phyloP scores from a whole-genome alignment of 2,888 invertebrate genomes.

The Drosophila pegasa region DNA sequence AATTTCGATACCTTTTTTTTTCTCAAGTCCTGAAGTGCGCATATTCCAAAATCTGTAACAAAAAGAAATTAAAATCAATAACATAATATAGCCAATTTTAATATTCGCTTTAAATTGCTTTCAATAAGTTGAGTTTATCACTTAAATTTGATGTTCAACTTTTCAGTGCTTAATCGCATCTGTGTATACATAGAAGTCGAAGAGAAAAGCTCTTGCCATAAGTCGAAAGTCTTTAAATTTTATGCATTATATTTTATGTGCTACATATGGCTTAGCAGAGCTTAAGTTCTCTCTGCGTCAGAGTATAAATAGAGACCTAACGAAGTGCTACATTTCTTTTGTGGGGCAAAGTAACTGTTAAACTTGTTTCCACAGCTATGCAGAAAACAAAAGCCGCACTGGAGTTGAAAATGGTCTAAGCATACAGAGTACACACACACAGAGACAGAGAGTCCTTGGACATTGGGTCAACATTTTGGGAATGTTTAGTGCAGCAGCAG shows the following conservation, averaged over 20 bases:
- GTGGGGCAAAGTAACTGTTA: conserved; percentile 47
- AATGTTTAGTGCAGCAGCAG: conserved; percentile 30
- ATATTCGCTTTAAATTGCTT: too few relatives aligned
- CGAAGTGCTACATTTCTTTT: conserved; percentile 48
- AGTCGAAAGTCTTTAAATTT: not conserved
- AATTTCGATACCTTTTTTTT: too few relatives aligned
- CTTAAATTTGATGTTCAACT: too few relatives aligned
- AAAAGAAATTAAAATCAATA: too few relatives aligned
- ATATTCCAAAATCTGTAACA: too few relatives aligned
- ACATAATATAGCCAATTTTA: too few relatives aligned
- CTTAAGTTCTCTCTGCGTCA: rapidly evolving
- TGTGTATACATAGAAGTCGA: too few relatives aligned
- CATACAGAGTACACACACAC: not conserved
- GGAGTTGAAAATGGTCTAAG: conserved; percentile 29
- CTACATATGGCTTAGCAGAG: not conserved
- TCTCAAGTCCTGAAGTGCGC: too few relatives aligned
- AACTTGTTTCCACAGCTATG: conserved; percentile 33
- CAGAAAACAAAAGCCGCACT: conserved; percentile 64
- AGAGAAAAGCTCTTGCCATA: not conserved
- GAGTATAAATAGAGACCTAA: conserved; percentile 12
- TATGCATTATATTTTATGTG: not conserved
- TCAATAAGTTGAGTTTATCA: too few relatives aligned
- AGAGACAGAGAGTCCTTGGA: conserved; percentile 30
- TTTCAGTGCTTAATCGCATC: too few relatives aligned
- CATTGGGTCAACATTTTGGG: conserved; percentile 60